Conservation (phyloP, 1,140 invertebrate genomes). For the Ephestia elutella region DNA sequence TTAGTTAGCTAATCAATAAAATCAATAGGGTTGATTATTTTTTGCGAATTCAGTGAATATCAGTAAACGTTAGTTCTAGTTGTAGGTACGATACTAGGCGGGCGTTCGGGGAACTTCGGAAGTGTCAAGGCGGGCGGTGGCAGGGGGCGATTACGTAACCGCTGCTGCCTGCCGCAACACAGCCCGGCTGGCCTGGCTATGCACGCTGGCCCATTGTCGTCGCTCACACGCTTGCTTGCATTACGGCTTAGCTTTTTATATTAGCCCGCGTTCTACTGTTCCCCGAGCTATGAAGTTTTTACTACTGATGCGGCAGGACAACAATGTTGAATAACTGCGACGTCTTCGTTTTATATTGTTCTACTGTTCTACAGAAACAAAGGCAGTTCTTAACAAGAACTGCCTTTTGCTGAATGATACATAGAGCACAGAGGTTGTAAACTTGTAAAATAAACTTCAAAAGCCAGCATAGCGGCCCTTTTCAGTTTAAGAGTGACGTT, state of each 20-base stretch:
- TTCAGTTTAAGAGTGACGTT: slow-evolving; percentile 29
- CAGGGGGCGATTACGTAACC: slow-evolving; percentile 43
- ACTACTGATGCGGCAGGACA: slow-evolving; percentile 2
- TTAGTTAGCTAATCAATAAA: too few relatives aligned
- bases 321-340: slow-evolving; percentile 4
- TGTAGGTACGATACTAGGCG: slow-evolving; percentile 7
- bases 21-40: background rate
- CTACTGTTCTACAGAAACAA: background rate
- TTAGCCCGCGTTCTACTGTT: slow-evolving; percentile 15
- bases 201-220: slow-evolving; percentile 28
- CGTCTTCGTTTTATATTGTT: background rate
- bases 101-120: slow-evolving; percentile 30
- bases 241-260: slow-evolving; percentile 33
- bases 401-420: too few relatives aligned
- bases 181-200: slow-evolving; percentile 18
- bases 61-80: background rate
- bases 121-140: slow-evolving; percentile 37
- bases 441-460: slow-evolving; percentile 6
- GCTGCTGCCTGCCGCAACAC: slow-evolving; percentile 35
- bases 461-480: slow-evolving; percentile 15
- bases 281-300: slow-evolving; percentile 22
- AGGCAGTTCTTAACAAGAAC: too few relatives aligned
- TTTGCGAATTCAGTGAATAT: background rate
- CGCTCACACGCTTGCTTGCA: slow-evolving; percentile 34
- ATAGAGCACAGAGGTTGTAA: too few relatives aligned